A percentile compares a stretch with the other conserved stretches of the same genome.
Evolutionary conservation across 2,888 invertebrate genomes (phyloP).

Genomic region (Cephus runcator): DNA sequence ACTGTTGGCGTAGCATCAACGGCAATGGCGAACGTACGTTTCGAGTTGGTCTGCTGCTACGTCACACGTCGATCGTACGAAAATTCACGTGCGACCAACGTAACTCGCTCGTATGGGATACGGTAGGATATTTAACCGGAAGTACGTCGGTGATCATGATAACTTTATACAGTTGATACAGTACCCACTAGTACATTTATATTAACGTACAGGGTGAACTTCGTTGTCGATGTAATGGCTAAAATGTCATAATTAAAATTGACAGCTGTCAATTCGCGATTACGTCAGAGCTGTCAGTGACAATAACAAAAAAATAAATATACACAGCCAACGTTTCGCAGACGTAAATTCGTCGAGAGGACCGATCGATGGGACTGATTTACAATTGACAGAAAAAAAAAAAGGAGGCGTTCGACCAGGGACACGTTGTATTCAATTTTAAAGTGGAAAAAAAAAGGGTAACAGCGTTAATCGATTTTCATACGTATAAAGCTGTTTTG

Average conservation of each 20-base stretch:
- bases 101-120: neutral
- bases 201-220: neutral
- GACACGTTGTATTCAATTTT: neutral
- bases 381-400: neutral
- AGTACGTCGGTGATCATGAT: neutral
- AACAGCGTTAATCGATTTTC: neutral
- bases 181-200: too few species aligned
- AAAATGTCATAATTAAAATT: neutral
- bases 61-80: neutral
- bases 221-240: neutral
- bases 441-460: neutral
- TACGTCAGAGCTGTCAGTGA: neutral
- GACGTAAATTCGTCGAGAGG: neutral
- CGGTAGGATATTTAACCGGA: neutral
- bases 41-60: neutral
- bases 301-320: neutral
- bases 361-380: neutral
- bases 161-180: neutral
- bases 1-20: conserved; percentile 38
- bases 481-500: neutral
- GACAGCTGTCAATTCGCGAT: neutral
- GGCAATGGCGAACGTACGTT: conserved; percentile 1
- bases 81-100: neutral
- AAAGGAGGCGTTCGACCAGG: neutral
- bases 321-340: neutral